These are phyloP conservation scores for Scytalopus superciliaris DNA, from an alignment of 2,113 vertebrate genomes.

Conservation along the genomic window DNA sequence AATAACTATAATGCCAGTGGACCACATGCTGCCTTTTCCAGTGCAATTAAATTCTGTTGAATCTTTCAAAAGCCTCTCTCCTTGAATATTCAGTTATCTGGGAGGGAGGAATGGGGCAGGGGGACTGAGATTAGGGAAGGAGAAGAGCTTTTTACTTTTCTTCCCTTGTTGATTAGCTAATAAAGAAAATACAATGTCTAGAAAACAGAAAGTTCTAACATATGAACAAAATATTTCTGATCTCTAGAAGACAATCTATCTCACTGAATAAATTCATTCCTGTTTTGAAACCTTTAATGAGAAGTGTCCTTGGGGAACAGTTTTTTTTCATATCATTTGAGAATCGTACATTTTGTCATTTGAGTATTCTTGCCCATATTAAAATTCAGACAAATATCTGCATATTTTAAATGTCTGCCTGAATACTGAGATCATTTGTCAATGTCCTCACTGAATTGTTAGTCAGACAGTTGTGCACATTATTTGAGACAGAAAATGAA, in stretches of 20 bases:
- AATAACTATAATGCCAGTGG: neutral
- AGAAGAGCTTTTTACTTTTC: neutral
- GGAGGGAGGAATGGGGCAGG: accelerated
- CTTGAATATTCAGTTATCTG: neutral
- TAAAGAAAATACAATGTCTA: neutral
- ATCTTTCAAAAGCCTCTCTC: neutral
- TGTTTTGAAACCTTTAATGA: constrained; percentile 48
- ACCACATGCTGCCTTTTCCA: neutral
- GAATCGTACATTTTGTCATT: constrained; percentile 62
- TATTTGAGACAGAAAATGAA: constrained; percentile 76
- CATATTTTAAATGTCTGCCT: constrained; percentile 74
- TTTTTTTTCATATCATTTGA: constrained; percentile 50
- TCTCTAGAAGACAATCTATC: constrained; percentile 14
- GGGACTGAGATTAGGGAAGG: accelerated
- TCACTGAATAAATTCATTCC: neutral
- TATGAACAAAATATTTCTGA: neutral
- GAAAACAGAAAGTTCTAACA: neutral
- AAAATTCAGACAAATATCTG: constrained; percentile 76
- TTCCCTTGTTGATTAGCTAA: neutral
- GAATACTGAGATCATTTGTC: constrained; percentile 77
- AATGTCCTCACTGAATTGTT: constrained; percentile 74
- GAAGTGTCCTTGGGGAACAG: constrained; percentile 50
- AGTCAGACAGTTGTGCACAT: constrained; percentile 64
- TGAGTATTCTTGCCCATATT: constrained; percentile 68
- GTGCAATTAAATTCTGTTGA: neutral